Percentiles rank a stretch among this genome's conserved stretches.
These are phyloP conservation scores for Hoplias malabaricus DNA, from an alignment of 2,113 vertebrate genomes.

Conservation along the genomic window DNA sequence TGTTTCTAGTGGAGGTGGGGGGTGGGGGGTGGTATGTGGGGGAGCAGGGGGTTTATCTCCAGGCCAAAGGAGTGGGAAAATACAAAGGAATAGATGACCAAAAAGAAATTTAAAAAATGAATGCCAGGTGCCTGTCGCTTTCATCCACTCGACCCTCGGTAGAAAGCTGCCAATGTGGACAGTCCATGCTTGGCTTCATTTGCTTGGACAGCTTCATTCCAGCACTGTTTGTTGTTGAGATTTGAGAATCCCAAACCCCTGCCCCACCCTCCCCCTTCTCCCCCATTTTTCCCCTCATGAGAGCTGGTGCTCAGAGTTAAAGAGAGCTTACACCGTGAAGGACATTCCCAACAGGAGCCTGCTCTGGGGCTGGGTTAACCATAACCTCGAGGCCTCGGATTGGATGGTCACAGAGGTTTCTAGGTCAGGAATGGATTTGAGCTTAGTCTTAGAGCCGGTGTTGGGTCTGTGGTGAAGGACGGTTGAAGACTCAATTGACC, in stretches of 20 bases:
- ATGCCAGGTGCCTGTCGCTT: background rate
- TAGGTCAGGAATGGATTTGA: constrained; percentile 11
- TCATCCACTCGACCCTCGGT: background rate
- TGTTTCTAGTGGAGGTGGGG: constrained; percentile 1
- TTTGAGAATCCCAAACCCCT: too few species aligned
- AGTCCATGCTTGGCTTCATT: constrained; percentile 7
- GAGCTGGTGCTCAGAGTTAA: constrained; percentile 13
- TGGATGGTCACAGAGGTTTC: background rate
- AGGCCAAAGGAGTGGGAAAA: background rate
- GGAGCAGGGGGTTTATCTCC: background rate
- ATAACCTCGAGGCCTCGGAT: background rate
- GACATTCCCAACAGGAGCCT: background rate
- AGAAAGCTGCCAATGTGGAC: background rate
- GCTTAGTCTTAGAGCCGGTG: background rate
- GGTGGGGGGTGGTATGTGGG: background rate
- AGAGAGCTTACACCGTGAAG: constrained; percentile 6
- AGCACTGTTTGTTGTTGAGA: constrained; percentile 32
- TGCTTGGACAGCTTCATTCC: constrained; percentile 19
- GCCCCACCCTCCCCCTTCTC: background rate
- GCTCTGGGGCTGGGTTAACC: constrained; percentile 6
- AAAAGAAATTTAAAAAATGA: background rate
- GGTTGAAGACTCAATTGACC: background rate
- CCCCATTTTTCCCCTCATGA: constrained; percentile 1
- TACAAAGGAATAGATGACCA: background rate
- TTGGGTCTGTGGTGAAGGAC: background rate